Evolutionary conservation across 2,888 invertebrate species (phyloP), one percentile per base, ranked within the genome.

Genomic region (Nymphalis polychloros): DNA sequence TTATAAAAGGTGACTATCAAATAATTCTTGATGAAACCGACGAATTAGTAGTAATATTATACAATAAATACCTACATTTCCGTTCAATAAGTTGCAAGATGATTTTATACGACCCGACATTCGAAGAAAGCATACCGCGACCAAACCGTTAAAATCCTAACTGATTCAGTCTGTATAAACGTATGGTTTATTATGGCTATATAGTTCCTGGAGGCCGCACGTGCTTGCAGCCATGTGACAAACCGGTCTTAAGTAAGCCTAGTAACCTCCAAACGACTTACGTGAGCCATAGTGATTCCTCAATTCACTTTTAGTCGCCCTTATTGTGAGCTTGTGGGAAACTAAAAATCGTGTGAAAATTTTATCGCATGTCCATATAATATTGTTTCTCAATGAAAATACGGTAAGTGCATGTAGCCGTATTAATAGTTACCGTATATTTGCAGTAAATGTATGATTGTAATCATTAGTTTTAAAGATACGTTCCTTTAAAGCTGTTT

Each of bases 211-310:
- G 85, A 88, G 88, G 90, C 86, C 88, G 89, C 92, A 92, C 92
- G 92, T 92, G 92, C 90, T 81, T 74, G 74, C 73, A 75, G 73
- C 89, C 92, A 92, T 92, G 91, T 92, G 92, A 89, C 83, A 87
- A 92, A 92, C 92, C 92, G 92, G 92, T 92, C 84, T 76, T 74
- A 78, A 77, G 75, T 84, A 81, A 86, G 89, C 92, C 92, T 88
- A 92, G 87, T 92, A 92, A 92, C 92, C 92, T 92, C 92, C 84
- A 92, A 91, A 90, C 87, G 89, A 87, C 89, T 87, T 82, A 79
- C 81, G 83, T 84, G 82, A 82, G 83, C 83, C 77, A 77, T 80
- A 83, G 82, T 82, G 81, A 88, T 86, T 82, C 84, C 80, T 79
- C 81, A 79, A 75, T 74, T 76, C 75, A 74, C 80, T 80, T 80